phyloP scores from a whole-genome alignment of 1,140 invertebrate species.

The Bradynema listronoti region DNA sequence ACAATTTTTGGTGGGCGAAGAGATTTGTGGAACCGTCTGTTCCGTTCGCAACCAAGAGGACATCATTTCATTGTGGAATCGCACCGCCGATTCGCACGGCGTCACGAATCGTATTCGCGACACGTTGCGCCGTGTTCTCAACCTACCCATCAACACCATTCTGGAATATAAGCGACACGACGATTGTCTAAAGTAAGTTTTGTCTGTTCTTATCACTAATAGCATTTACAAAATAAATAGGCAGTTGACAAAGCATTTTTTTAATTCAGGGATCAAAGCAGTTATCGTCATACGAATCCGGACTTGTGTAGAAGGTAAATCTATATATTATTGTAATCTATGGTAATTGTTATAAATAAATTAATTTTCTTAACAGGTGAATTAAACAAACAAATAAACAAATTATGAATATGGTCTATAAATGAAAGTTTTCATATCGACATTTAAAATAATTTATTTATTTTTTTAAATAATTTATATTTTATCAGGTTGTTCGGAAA shows the following conservation, averaged over 20 bases:
- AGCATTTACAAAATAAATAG: too few species aligned
- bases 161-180: conserved; percentile 94
- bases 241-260: too few species aligned
- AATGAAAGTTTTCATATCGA: not conserved
- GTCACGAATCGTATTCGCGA: conserved; percentile 85
- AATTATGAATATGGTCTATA: not conserved
- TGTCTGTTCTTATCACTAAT: not conserved
- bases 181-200: conserved; percentile 64
- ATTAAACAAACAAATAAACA: not conserved
- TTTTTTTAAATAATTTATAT: not conserved
- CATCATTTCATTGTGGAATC: conserved; percentile 94
- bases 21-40: conserved; percentile 94
- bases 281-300: conserved; percentile 17
- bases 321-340: not conserved
- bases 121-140: conserved; percentile 82
- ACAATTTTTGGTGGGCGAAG: conserved; percentile 96
- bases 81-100: conserved; percentile 75
- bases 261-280: conserved; percentile 15
- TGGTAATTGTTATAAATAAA: not conserved
- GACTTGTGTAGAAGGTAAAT: conserved; percentile 7
- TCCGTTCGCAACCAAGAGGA: conserved; percentile 92
- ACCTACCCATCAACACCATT: conserved; percentile 80
- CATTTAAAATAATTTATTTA: not conserved
- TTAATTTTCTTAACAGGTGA: not conserved
- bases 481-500: not conserved